Conservation (phyloP, 2,888 invertebrate genomes). For the Macaria liturata region DNA sequence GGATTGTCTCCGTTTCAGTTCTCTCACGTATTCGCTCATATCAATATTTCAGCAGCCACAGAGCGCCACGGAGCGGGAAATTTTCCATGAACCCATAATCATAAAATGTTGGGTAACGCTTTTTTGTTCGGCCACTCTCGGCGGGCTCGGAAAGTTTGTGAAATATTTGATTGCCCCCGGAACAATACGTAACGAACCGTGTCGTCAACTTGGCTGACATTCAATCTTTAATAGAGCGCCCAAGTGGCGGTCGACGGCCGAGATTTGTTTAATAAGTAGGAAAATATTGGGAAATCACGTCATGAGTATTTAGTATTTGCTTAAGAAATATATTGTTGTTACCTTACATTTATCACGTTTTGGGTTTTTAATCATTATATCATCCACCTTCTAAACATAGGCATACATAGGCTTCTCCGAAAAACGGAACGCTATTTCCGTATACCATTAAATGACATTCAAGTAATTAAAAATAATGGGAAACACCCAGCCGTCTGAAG, state of each 20-base stretch:
- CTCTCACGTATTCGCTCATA: constrained; percentile 15
- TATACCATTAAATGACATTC: no score
- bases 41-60: constrained; percentile 29
- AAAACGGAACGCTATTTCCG: no score
- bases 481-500: no score
- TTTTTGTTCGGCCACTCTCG: constrained; percentile 29
- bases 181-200: constrained; percentile 27
- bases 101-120: constrained; percentile 30
- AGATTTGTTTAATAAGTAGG: no score
- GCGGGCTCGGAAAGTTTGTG: constrained; percentile 27
- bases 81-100: constrained; percentile 34
- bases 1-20: constrained; percentile 1
- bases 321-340: no score
- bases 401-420: no score
- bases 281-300: no score
- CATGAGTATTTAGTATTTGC: no score
- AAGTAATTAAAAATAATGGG: no score
- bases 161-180: constrained; percentile 35
- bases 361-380: no score
- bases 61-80: constrained; percentile 11
- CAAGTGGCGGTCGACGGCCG: not conserved
- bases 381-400: no score
- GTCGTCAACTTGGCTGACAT: constrained; percentile 14
- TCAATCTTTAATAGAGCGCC: constrained; percentile 6
- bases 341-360: no score